A percentile compares a stretch with the other conserved stretches of the same genome.
phyloP scores from a whole-genome alignment of 2,888 invertebrate species.

The Heliconius cydno region DNA sequence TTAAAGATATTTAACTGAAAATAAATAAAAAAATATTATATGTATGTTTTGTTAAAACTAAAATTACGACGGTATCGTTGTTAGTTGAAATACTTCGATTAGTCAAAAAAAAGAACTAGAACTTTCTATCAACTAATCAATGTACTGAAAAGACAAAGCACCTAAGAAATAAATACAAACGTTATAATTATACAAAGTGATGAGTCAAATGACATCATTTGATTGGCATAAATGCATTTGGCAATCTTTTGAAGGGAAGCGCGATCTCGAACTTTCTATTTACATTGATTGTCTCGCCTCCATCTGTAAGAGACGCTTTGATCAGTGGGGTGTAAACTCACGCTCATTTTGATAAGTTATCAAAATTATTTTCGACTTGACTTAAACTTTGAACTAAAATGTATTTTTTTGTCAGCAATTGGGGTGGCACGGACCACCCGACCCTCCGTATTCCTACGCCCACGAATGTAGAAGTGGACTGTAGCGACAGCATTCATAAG shows the following conservation, averaged over 20 bases:
- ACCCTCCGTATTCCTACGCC: no score
- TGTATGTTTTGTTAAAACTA: not conserved
- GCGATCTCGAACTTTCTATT: constrained; percentile 38
- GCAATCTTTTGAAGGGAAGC: constrained; percentile 33
- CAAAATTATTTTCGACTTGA: no score
- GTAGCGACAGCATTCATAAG: no score
- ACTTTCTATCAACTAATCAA: constrained; percentile 2
- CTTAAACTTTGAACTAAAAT: no score
- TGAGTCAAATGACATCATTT: constrained; percentile 18
- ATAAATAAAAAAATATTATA: not conserved
- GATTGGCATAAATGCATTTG: constrained; percentile 43
- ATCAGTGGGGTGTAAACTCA: not conserved
- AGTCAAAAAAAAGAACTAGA: not conserved
- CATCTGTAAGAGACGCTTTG: constrained; percentile 43
- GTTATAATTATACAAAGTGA: not conserved
- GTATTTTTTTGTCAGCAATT: no score
- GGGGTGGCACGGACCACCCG: no score
- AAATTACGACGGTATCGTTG: constrained; percentile 16
- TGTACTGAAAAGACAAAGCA: not conserved
- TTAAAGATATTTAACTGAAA: not conserved
- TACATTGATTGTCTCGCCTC: constrained; percentile 46
- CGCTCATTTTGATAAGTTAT: no score
- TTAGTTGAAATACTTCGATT: not conserved
- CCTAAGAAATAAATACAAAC: constrained; percentile 17
- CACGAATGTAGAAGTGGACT: no score